Conservation (phyloP, 2,113 vertebrate genomes). For the Aythya baeri region DNA sequence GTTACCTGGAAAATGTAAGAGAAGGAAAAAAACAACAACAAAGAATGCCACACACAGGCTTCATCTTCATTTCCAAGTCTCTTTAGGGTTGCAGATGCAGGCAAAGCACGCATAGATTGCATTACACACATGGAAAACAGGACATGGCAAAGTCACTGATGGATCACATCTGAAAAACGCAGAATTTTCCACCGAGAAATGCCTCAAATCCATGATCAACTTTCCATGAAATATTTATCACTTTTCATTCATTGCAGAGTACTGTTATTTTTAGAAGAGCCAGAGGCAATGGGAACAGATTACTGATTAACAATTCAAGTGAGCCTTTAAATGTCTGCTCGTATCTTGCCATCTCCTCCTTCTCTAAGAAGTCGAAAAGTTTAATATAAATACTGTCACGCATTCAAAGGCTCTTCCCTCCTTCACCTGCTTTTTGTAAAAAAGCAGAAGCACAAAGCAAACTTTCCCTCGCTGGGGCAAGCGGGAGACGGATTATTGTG, state of each 20-base stretch:
- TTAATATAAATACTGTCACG: background rate
- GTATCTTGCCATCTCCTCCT: background rate
- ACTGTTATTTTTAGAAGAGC: slow-evolving; percentile 24
- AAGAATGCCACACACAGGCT: background rate
- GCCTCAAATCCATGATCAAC: background rate
- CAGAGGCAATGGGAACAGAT: background rate
- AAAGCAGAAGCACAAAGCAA: background rate
- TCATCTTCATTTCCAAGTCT: background rate
- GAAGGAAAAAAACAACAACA: background rate
- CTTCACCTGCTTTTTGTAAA: background rate
- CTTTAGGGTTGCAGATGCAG: background rate
- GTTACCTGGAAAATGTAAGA: rapidly evolving
- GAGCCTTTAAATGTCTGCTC: background rate
- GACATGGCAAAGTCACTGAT: rapidly evolving
- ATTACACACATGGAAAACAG: background rate
- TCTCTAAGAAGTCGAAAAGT: background rate
- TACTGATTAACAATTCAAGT: background rate
- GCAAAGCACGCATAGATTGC: background rate
- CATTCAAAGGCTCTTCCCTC: background rate
- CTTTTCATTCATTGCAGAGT: background rate
- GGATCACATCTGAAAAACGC: background rate
- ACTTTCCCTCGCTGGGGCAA: background rate
- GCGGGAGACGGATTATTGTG: rapidly evolving
- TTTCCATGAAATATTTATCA: background rate
- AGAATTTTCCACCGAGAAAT: background rate